Conservation (phyloP, 2,113 vertebrate genomes). For the Prunella himalayana region DNA sequence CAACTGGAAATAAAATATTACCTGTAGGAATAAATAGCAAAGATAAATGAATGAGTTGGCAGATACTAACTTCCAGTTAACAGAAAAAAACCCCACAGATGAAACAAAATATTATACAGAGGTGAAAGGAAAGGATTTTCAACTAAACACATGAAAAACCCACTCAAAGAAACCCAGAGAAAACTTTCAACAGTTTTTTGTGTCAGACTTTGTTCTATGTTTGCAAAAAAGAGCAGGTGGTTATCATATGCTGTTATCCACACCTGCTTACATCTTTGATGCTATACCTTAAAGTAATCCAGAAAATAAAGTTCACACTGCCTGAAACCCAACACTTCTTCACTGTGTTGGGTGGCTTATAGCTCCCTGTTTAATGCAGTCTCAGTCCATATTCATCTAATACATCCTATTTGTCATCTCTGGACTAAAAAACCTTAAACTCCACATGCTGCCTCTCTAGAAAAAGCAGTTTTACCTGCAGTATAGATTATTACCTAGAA, state of each 20-base stretch:
- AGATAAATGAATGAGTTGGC: neutral
- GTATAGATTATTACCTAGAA: neutral
- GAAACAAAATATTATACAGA: neutral
- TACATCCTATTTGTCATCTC: neutral
- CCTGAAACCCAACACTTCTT: neutral
- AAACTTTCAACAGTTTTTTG: neutral
- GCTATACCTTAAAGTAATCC: neutral
- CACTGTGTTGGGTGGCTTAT: neutral
- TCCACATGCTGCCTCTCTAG: neutral
- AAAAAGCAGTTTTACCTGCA: neutral
- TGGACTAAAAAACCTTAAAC: neutral
- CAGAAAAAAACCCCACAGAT: accelerated
- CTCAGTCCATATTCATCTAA: neutral
- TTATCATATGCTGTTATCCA: neutral
- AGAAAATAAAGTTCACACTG: neutral
- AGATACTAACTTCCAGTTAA: neutral
- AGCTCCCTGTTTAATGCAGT: neutral
- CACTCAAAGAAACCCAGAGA: neutral
- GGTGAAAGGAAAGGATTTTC: neutral
- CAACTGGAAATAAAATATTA: neutral
- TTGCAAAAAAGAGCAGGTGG: neutral
- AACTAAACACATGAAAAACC: neutral
- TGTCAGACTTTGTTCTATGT: neutral
- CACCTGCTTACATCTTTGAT: neutral
- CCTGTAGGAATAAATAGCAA: neutral